phyloP scores from a whole-genome alignment of 2,797 vertebrate species.

The Discoglossus pictus region DNA sequence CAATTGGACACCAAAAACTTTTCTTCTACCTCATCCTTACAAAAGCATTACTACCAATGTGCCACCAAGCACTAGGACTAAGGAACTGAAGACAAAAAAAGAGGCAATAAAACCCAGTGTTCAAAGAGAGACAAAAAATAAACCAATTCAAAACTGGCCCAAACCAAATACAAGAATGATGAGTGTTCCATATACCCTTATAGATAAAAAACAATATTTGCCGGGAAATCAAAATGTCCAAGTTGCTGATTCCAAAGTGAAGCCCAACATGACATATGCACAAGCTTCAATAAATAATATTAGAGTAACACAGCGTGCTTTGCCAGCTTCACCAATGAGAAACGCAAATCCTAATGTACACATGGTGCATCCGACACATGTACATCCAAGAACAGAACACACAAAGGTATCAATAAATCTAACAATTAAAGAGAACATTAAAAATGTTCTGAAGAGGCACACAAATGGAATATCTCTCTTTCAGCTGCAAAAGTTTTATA shows the following conservation, averaged over 20 bases:
- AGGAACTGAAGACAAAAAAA: too few species aligned
- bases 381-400: background rate
- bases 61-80: too few species aligned
- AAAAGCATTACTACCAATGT: too few species aligned
- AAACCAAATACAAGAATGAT: too few species aligned
- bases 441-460: background rate
- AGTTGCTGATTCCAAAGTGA: background rate
- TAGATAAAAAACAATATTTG: too few species aligned
- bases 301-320: background rate
- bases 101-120: too few species aligned
- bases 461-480: constrained; percentile 21
- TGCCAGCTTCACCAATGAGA: background rate
- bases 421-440: constrained; percentile 26
- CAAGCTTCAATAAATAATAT: background rate
- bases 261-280: constrained; percentile 8
- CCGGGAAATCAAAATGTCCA: background rate
- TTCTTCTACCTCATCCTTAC: too few species aligned
- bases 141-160: background rate
- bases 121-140: background rate
- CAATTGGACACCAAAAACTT: background rate
- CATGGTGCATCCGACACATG: too few species aligned
- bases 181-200: too few species aligned
- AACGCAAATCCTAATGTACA: background rate
- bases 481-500: constrained; percentile 28
- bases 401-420: background rate